Conservation (phyloP, 2,113 vertebrate species). For the Todiramphus chloris region DNA sequence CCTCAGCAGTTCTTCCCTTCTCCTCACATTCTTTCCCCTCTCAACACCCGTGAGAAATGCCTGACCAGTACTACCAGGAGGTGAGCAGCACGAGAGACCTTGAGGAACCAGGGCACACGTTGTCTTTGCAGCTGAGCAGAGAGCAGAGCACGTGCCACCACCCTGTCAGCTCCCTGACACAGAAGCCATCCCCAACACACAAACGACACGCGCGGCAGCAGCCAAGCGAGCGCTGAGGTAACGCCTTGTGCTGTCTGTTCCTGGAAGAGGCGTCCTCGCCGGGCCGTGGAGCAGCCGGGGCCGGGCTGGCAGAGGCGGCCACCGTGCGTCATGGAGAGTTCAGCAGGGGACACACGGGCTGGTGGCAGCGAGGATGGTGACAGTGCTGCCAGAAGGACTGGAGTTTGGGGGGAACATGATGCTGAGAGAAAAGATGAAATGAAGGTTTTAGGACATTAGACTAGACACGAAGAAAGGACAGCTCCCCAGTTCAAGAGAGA, state of each 20-base stretch:
- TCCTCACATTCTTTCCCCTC: neutral
- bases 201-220: fast-evolving
- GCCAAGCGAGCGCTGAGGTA: neutral
- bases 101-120: neutral
- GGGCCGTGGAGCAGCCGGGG: neutral
- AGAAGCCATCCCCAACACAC: neutral
- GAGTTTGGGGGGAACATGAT: neutral
- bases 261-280: neutral
- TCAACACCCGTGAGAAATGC: fast-evolving
- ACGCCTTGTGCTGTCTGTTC: neutral
- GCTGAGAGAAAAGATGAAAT: no score
- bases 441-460: no score
- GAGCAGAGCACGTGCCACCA: neutral
- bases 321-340: neutral
- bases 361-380: fast-evolving
- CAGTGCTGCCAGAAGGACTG: fast-evolving
- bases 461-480: no score
- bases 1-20: neutral
- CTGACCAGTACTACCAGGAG: neutral
- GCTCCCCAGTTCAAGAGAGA: no score
- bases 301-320: neutral
- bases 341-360: neutral
- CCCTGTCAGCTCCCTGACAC: neutral
- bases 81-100: neutral
- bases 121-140: neutral